phyloP scores from a whole-genome alignment of 2,797 vertebrate species.

The Oceanodroma leucorhoa region DNA sequence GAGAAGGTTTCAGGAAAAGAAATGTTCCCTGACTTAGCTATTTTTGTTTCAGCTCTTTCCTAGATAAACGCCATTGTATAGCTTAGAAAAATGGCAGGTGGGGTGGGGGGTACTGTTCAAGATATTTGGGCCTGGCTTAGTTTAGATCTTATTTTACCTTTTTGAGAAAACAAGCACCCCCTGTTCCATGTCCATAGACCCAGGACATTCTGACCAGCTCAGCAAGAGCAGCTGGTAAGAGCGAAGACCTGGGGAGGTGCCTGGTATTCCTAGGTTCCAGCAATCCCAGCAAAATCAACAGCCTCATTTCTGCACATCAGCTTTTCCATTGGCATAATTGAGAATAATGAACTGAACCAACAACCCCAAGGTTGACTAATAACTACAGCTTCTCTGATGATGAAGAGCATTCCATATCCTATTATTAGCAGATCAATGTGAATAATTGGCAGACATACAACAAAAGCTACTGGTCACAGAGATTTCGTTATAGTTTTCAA shows the following conservation, averaged over 20 bases:
- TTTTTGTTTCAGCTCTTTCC: background rate
- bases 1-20: background rate
- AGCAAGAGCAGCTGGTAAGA: background rate
- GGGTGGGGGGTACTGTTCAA: background rate
- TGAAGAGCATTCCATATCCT: background rate
- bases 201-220: background rate
- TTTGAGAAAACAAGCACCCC: background rate
- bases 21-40: background rate
- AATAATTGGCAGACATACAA: background rate
- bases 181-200: background rate
- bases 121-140: background rate
- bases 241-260: background rate
- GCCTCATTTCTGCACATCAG: background rate
- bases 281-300: background rate
- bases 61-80: background rate
- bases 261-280: background rate
- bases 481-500: background rate
- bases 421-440: conserved; percentile 7
- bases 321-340: conserved; percentile 5
- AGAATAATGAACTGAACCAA: conserved; percentile 22
- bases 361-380: background rate
- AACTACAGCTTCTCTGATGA: background rate
- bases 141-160: background rate
- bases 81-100: background rate
- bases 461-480: background rate